phyloP scores from a whole-genome alignment of 1,140 invertebrate species.

The Hyles vespertilio region DNA sequence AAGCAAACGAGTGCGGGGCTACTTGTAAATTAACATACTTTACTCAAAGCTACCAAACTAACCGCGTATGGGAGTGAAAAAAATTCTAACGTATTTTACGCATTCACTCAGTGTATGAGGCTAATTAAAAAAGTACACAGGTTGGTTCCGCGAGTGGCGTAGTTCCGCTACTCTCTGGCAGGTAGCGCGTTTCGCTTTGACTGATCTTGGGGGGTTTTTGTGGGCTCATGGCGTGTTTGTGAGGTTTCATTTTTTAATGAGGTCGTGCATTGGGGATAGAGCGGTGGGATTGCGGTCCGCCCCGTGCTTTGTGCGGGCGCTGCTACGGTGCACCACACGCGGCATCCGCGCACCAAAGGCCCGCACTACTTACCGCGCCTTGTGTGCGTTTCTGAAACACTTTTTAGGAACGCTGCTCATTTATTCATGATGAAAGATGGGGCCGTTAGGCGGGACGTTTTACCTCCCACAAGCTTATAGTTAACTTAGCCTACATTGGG shows the following conservation, averaged over 20 bases:
- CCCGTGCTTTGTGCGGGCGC: conserved; percentile 42
- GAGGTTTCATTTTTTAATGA: conserved; percentile 72
- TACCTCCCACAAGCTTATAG: too few species aligned
- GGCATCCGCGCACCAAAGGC: conserved; percentile 36
- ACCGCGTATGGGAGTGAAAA: conserved; percentile 63
- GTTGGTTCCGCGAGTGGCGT: conserved; percentile 64
- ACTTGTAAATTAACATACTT: conserved; percentile 72
- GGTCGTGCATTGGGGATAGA: conserved; percentile 59
- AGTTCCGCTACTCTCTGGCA: conserved; percentile 69
- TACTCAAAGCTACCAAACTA: conserved; percentile 70
- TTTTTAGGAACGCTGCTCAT: conserved; percentile 49
- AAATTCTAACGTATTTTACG: conserved; percentile 61
- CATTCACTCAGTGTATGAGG: conserved; percentile 68
- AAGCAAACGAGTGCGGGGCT: conserved; percentile 46
- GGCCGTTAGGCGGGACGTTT: conserved; percentile 10
- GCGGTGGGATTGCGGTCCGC: conserved; percentile 40
- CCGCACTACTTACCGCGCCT: conserved; percentile 10
- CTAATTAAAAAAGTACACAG: conserved; percentile 75
- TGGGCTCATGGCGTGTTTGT: conserved; percentile 49
- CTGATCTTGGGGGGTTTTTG: conserved; percentile 49
- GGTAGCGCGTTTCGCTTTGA: conserved; percentile 67
- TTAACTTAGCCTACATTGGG: too few species aligned
- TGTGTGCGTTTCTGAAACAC: conserved; percentile 60
- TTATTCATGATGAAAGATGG: conserved; percentile 47
- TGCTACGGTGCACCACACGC: conserved; percentile 38